phyloP scores from a whole-genome alignment of 1,140 invertebrate species.

The Chironomus striatipennis region DNA sequence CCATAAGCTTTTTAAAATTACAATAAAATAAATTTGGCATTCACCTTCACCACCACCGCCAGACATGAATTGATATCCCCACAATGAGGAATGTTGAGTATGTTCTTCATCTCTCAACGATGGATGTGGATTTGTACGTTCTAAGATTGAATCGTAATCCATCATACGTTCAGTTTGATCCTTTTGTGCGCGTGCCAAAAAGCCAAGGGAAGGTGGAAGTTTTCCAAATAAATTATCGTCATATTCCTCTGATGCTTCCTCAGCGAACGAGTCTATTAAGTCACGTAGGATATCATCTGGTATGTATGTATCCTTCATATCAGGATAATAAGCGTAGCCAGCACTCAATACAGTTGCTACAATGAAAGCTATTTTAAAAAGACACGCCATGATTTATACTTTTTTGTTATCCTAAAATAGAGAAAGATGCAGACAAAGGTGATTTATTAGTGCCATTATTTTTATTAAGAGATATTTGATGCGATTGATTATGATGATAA shows the following conservation, averaged over 20 bases:
- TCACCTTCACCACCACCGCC: constrained; percentile 69
- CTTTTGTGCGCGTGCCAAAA: neutral
- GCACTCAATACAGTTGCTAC: neutral
- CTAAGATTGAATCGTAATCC: constrained; percentile 48
- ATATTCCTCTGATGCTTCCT: constrained; percentile 1
- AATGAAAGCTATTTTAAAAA: neutral
- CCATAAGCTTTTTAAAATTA: too few relatives aligned
- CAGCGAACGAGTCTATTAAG: neutral
- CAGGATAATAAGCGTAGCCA: neutral
- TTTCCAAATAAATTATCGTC: neutral
- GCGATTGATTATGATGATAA: too few relatives aligned
- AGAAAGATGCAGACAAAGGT: too few relatives aligned
- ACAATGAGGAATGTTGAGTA: constrained; percentile 77
- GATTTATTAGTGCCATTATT: too few relatives aligned
- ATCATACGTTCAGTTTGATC: neutral
- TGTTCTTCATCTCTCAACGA: constrained; percentile 84
- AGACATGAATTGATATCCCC: constrained; percentile 70
- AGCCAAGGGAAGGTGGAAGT: neutral
- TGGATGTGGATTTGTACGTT: constrained; percentile 49
- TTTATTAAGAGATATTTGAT: too few relatives aligned
- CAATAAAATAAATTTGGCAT: constrained; percentile 41
- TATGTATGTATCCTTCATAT: neutral
- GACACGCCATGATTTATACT: neutral
- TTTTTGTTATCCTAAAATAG: too few relatives aligned
- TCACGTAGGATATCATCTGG: neutral